Percentiles rank a stretch among this genome's conserved stretches.
Evolutionary conservation across 1,140 invertebrate genomes (phyloP).

Genomic region (Trichonephila clavipes): DNA sequence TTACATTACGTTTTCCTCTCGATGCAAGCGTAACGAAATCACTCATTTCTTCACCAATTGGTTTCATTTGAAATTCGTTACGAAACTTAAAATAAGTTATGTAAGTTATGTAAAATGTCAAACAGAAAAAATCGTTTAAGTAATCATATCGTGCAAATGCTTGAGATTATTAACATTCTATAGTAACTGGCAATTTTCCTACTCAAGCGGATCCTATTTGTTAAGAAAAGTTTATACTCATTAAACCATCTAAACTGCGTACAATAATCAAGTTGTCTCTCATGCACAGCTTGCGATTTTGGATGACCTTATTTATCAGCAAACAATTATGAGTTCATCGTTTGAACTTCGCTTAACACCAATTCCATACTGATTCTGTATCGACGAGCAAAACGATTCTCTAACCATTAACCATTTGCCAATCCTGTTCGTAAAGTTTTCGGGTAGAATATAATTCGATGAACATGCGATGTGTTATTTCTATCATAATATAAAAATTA

Average conservation of each 20-base stretch:
- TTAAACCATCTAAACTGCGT: not conserved
- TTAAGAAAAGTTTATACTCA: slow-evolving; percentile 10
- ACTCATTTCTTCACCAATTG: too few species aligned
- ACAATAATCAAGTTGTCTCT: not conserved
- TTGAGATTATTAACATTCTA: not conserved
- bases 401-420: too few species aligned
- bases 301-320: not conserved
- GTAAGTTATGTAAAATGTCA: too few species aligned
- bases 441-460: too few species aligned
- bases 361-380: not conserved
- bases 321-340: not conserved
- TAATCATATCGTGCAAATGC: not conserved
- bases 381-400: not conserved
- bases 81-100: too few species aligned
- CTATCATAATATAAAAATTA: too few species aligned
- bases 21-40: too few species aligned
- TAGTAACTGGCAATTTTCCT: not conserved
- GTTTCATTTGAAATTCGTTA: too few species aligned
- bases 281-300: not conserved
- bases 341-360: not conserved
- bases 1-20: too few species aligned
- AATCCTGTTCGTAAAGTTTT: too few species aligned
- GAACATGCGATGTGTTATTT: too few species aligned
- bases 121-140: not conserved
- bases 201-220: not conserved